These are phyloP conservation scores for Pachyuromys duprasi DNA, from an alignment of 2,797 vertebrate genomes.

Conservation along the genomic window DNA sequence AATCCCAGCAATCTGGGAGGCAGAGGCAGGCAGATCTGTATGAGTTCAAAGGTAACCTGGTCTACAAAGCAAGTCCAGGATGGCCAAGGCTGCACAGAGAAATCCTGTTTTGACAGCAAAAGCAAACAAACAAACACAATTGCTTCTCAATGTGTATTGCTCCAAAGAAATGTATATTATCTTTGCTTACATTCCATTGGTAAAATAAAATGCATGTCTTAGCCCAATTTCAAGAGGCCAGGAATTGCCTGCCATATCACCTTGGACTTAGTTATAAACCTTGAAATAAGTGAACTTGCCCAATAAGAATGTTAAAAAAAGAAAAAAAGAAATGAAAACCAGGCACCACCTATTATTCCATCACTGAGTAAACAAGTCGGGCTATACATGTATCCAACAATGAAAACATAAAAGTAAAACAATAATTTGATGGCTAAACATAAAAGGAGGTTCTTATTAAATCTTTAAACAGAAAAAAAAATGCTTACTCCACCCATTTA, in stretches of 20 bases:
- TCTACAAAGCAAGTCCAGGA: no score
- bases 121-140: neutral
- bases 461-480: constrained; percentile 41
- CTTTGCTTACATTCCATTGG: constrained; percentile 31
- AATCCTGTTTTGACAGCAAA: no score
- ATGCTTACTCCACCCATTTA: neutral
- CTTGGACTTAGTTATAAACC: neutral
- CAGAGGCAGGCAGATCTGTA: no score
- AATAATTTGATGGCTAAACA: neutral
- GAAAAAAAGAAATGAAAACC: neutral
- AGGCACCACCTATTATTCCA: neutral
- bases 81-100: no score
- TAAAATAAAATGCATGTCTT: neutral
- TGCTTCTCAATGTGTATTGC: neutral
- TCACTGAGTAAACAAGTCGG: neutral
- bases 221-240: constrained; percentile 1
- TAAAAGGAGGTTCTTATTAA: neutral
- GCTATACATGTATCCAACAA: neutral
- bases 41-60: no score
- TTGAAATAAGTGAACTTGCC: neutral
- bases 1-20: no score
- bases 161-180: neutral
- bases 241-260: neutral
- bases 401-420: constrained; percentile 48
- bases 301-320: neutral